Conservation (phyloP, 2,113 vertebrate genomes). For the Symphodus melops region DNA sequence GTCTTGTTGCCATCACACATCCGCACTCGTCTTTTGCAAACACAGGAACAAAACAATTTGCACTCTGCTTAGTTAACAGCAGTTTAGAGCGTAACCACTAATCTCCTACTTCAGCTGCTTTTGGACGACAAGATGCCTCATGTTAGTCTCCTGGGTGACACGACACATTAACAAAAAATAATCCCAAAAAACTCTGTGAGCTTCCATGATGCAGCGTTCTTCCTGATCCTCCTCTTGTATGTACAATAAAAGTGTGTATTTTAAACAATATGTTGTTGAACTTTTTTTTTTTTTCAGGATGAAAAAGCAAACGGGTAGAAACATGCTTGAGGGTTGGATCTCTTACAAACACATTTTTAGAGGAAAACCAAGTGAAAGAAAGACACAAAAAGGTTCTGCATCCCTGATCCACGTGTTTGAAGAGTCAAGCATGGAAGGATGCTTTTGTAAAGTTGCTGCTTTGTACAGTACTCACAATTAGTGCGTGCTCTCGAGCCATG, state of each 20-base stretch:
- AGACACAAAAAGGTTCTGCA: neutral
- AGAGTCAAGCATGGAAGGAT: neutral
- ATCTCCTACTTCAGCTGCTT: slow-evolving; percentile 49
- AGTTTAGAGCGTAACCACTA: slow-evolving; percentile 45
- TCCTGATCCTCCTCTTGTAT: slow-evolving; percentile 61
- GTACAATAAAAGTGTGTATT: slow-evolving; percentile 83
- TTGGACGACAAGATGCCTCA: slow-evolving; percentile 44
- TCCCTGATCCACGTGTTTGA: neutral
- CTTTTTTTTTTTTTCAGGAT: slow-evolving; percentile 47
- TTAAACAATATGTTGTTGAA: slow-evolving; percentile 56
- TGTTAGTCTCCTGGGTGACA: slow-evolving; percentile 50
- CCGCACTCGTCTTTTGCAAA: slow-evolving; percentile 21
- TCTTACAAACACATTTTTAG: neutral
- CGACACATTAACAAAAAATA: slow-evolving; percentile 40
- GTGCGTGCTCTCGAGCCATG: slow-evolving; percentile 90
- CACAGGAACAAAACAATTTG: slow-evolving; percentile 20
- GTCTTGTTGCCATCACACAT: slow-evolving; percentile 36
- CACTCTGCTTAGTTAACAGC: slow-evolving; percentile 26
- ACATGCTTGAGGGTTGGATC: neutral
- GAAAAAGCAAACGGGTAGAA: neutral
- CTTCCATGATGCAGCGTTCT: slow-evolving; percentile 43
- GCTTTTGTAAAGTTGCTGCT: neutral
- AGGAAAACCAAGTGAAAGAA: neutral
- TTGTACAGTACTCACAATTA: slow-evolving; percentile 89
- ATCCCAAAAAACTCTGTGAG: slow-evolving; percentile 38